Evolutionary conservation across 2,888 invertebrate genomes (phyloP).

Genomic region (Eristalinus sepulchralis): DNA sequence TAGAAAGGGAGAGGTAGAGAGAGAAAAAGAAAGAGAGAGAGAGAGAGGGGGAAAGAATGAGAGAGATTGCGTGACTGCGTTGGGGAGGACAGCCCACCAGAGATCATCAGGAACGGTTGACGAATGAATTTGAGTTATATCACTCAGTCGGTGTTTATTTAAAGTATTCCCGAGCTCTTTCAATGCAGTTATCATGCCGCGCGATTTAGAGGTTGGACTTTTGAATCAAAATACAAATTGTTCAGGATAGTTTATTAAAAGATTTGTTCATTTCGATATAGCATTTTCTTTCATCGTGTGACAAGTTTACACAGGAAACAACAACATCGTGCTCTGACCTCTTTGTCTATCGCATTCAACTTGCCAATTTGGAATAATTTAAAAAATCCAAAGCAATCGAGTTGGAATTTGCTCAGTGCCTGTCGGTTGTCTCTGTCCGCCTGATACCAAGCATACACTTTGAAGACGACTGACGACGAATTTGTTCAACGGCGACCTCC

Average conservation of each 20-base stretch:
- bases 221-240: too few species aligned
- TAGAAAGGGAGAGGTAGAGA: too few species aligned
- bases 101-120: neutral
- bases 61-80: neutral
- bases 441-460: slow-evolving; percentile 74
- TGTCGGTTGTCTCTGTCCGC: slow-evolving; percentile 62
- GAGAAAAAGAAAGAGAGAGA: too few species aligned
- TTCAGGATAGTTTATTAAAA: too few species aligned
- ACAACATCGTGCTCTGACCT: neutral
- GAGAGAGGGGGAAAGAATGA: too few species aligned
- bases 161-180: neutral
- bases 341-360: slow-evolving; percentile 12
- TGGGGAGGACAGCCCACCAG: neutral
- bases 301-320: too few species aligned
- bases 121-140: neutral
- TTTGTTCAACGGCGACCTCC: slow-evolving; percentile 14
- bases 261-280: too few species aligned
- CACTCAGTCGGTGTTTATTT: neutral
- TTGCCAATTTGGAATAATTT: slow-evolving; percentile 38
- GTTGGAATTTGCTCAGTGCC: slow-evolving; percentile 30
- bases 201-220: too few species aligned
- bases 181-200: too few species aligned
- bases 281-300: too few species aligned
- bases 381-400: slow-evolving; percentile 49
- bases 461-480: slow-evolving; percentile 74